Evolutionary conservation across 1,140 invertebrate species (phyloP).

Genomic region (Drosophila mayri): DNA sequence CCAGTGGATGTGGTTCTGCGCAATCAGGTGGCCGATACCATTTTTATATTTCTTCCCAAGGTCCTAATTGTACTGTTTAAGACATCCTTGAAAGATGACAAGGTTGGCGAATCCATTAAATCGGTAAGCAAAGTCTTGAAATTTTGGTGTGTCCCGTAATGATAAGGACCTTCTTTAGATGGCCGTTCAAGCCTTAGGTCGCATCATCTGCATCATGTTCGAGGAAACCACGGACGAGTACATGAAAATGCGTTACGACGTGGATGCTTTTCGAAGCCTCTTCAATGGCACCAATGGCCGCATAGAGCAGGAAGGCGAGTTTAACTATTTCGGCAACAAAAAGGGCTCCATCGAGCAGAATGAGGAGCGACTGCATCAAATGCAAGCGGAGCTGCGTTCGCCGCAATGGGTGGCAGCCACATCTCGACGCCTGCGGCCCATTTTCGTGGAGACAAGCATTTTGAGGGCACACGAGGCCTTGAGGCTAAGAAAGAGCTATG

Average conservation of each 20-base stretch:
- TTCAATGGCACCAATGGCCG: constrained; percentile 13
- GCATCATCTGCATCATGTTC: constrained; percentile 75
- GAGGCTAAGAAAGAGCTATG: constrained; percentile 56
- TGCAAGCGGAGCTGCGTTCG: constrained; percentile 58
- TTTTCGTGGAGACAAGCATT: constrained; percentile 61
- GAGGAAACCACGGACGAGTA: constrained; percentile 73
- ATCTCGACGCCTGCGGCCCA: constrained; percentile 52
- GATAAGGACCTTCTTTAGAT: constrained; percentile 26
- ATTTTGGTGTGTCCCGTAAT: not conserved
- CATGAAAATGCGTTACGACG: constrained; percentile 58
- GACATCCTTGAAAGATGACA: constrained; percentile 69
- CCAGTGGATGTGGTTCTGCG: constrained; percentile 74
- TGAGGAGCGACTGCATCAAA: constrained; percentile 63
- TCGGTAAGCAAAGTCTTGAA: constrained; percentile 47
- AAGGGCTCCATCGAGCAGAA: constrained; percentile 51
- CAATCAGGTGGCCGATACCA: constrained; percentile 73
- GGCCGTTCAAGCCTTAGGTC: constrained; percentile 69
- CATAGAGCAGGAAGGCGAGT: constrained; percentile 18
- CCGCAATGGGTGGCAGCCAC: constrained; percentile 67
- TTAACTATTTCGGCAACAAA: constrained; percentile 50
- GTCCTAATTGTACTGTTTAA: constrained; percentile 67
- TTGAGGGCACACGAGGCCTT: constrained; percentile 59
- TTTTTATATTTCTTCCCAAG: constrained; percentile 79
- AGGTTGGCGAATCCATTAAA: constrained; percentile 68
- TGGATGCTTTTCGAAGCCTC: constrained; percentile 55